phyloP scores from a whole-genome alignment of 2,113 vertebrate species.

The Erythrolamprus reginae region DNA sequence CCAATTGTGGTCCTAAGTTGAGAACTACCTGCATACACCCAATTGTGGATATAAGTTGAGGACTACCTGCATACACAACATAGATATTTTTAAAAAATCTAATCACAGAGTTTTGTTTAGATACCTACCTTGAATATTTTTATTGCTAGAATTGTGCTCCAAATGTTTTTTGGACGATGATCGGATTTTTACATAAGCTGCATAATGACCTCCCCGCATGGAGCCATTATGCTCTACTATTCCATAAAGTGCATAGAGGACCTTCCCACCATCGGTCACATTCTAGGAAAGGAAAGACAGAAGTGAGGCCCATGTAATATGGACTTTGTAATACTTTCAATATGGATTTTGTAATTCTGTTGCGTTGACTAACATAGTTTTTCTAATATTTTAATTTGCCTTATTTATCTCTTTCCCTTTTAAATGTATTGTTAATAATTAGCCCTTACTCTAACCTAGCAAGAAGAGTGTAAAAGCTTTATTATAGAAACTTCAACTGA shows the following conservation, averaged over 20 bases:
- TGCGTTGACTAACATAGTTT: neutral
- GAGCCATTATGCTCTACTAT: constrained; percentile 95
- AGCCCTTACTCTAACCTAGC: neutral
- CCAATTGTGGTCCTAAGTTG: neutral
- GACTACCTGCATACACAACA: neutral
- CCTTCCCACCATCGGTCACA: constrained; percentile 73
- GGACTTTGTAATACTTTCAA: neutral
- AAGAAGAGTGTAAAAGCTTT: neutral
- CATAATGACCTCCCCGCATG: constrained; percentile 92
- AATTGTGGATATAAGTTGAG: neutral
- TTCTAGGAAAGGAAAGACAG: constrained; percentile 68
- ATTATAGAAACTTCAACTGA: neutral
- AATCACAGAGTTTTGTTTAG: neutral
- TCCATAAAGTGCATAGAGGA: constrained; percentile 92
- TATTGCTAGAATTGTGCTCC: constrained; percentile 70
- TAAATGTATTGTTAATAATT: neutral
- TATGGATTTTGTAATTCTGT: neutral
- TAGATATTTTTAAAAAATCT: neutral
- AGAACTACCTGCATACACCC: neutral
- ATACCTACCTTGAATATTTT: constrained; percentile 79
- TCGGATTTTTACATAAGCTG: constrained; percentile 92
- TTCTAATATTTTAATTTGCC: neutral
- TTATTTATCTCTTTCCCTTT: neutral
- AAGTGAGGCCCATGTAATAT: neutral
- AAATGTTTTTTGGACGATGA: constrained; percentile 72